These are phyloP conservation scores for Drymonia ruficornis DNA, from an alignment of 2,888 invertebrate species.

Conservation along the genomic window DNA sequence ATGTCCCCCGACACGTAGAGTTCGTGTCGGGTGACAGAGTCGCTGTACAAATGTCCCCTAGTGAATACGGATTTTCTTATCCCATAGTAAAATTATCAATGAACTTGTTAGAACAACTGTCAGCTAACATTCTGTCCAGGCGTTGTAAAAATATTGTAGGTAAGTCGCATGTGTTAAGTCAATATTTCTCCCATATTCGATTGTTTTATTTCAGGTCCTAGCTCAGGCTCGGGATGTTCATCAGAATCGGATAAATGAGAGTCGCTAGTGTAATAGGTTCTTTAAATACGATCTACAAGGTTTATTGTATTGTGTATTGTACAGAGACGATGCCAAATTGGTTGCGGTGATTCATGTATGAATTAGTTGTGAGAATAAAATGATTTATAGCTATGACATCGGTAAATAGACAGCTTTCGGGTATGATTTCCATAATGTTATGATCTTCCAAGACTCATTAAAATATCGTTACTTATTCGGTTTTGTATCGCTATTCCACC, in stretches of 20 bases:
- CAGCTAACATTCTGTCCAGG: no score
- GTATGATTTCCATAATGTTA: slow-evolving; percentile 17
- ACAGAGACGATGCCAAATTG: slow-evolving; percentile 44
- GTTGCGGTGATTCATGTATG: slow-evolving; percentile 33
- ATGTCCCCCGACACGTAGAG: no score
- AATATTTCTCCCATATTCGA: not conserved
- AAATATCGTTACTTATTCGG: slow-evolving; percentile 12
- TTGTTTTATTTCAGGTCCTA: slow-evolving; percentile 79
- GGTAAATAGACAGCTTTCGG: slow-evolving; percentile 23
- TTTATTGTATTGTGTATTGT: no score
- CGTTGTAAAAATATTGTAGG: no score
- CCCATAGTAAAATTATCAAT: no score
- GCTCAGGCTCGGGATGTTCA: slow-evolving; percentile 86
- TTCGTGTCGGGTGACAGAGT: no score
- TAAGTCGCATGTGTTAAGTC: no score
- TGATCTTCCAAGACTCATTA: not conserved
- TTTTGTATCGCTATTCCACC: slow-evolving; percentile 14
- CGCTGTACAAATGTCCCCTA: no score
- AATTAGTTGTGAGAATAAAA: slow-evolving; percentile 40
- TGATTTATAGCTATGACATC: slow-evolving; percentile 27
- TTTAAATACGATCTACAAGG: slow-evolving; percentile 41
- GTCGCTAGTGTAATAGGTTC: slow-evolving; percentile 39
- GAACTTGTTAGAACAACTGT: no score
- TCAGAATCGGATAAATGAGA: slow-evolving; percentile 83
- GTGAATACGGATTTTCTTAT: no score